A percentile compares a stretch with the other conserved stretches of the same genome.
phyloP scores from a whole-genome alignment of 2,113 vertebrate genomes.

The Urocitellus parryii region DNA sequence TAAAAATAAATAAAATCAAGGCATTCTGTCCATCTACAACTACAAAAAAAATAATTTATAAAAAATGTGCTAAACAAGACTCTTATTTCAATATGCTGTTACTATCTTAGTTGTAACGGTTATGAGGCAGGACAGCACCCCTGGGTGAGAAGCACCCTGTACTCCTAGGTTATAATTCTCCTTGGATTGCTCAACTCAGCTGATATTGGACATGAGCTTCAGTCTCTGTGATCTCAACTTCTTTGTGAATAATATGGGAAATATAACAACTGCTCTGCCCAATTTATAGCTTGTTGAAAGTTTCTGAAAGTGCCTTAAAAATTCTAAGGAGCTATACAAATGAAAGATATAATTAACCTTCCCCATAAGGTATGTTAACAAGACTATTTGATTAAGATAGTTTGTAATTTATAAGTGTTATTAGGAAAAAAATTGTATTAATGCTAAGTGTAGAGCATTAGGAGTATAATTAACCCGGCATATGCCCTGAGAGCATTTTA shows the following conservation, averaged over 20 bases:
- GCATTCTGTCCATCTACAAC: no score
- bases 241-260: neutral
- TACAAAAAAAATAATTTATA: no score
- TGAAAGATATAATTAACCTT: neutral
- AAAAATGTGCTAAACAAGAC: neutral
- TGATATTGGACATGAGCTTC: neutral
- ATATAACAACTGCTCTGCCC: neutral
- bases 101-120: neutral
- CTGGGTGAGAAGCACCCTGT: fast-evolving
- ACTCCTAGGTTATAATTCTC: neutral
- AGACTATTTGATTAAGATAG: neutral
- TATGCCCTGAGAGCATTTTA: neutral
- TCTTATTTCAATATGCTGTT: neutral
- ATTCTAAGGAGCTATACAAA: neutral
- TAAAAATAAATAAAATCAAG: no score
- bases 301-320: neutral
- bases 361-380: neutral
- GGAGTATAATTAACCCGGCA: neutral
- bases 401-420: neutral
- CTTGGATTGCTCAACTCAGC: neutral
- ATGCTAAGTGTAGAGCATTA: neutral
- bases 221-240: neutral
- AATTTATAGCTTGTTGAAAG: neutral
- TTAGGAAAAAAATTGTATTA: neutral
- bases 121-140: neutral